Evolutionary conservation across 2,113 vertebrate species (phyloP).

Genomic region (Nyctibius bracteatus): DNA sequence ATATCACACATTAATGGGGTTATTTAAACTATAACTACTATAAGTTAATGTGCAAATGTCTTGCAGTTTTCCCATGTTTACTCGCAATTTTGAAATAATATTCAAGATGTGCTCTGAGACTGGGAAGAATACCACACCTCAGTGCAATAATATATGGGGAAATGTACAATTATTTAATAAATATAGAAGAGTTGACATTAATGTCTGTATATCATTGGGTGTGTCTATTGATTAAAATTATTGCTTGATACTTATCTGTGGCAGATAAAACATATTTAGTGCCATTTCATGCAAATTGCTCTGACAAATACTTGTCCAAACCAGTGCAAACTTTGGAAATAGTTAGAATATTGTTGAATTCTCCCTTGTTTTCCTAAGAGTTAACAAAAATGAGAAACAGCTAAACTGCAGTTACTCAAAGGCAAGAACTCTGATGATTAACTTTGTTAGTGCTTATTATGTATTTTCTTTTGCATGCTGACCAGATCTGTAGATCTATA

Average conservation of each 20-base stretch:
- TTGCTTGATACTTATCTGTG: conserved; percentile 15
- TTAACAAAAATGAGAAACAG: neutral
- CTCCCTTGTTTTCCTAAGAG: neutral
- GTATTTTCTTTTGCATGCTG: neutral
- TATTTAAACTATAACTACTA: conserved; percentile 48
- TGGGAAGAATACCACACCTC: conserved; percentile 25
- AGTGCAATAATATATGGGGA: conserved; percentile 43
- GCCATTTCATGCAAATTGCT: conserved; percentile 54
- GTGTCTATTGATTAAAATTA: conserved; percentile 60
- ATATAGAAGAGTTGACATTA: conserved; percentile 32
- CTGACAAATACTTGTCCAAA: conserved; percentile 18
- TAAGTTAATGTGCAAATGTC: conserved; percentile 42
- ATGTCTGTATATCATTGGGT: neutral
- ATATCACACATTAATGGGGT: conserved; percentile 52
- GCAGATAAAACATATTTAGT: conserved; percentile 25
- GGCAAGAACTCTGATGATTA: neutral
- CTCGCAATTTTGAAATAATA: conserved; percentile 29
- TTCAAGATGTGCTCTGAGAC: neutral
- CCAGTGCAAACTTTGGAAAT: conserved; percentile 26
- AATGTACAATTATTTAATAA: conserved; percentile 51
- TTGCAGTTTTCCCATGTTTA: conserved; percentile 43
- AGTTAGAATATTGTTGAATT: conserved; percentile 1
- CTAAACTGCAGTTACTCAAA: neutral
- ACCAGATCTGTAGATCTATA: neutral
- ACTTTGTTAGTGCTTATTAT: conserved; percentile 1